phyloP scores from a whole-genome alignment of 2,113 vertebrate genomes.

The Crotalus tigris region DNA sequence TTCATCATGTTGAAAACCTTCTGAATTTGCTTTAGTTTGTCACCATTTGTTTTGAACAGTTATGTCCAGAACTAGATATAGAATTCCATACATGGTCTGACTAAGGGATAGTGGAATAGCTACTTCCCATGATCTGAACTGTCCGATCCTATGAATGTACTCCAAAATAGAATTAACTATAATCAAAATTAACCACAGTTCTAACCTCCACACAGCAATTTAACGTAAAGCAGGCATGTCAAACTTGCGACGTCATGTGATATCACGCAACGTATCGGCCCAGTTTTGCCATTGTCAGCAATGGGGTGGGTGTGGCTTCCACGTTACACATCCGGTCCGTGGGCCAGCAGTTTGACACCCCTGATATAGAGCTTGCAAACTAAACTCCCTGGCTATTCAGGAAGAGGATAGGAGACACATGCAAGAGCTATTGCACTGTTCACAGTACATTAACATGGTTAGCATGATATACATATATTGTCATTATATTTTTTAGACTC shows the following conservation, averaged over 20 bases:
- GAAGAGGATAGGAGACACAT: not conserved
- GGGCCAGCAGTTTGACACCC: too few species aligned
- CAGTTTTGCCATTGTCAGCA: too few species aligned
- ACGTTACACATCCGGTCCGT: too few species aligned
- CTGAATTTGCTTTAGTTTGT: not conserved
- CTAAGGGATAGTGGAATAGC: not conserved
- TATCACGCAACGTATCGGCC: too few species aligned
- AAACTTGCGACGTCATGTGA: too few species aligned
- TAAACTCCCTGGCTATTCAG: too few species aligned
- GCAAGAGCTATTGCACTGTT: not conserved
- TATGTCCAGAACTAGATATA: not conserved
- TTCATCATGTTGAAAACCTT: not conserved
- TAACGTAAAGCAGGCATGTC: not conserved
- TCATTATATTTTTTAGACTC: not conserved
- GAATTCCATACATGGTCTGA: not conserved
- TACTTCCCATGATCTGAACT: not conserved
- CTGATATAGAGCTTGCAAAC: not conserved
- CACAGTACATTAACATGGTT: not conserved
- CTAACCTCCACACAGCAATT: not conserved
- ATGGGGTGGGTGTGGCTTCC: too few species aligned
- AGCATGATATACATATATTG: not conserved
- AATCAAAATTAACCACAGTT: not conserved
- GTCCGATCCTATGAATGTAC: not conserved
- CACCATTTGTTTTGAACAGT: not conserved
- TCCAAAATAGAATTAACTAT: not conserved